phyloP scores from a whole-genome alignment of 2,113 vertebrate species.

The Urocynchramus pylzowi region DNA sequence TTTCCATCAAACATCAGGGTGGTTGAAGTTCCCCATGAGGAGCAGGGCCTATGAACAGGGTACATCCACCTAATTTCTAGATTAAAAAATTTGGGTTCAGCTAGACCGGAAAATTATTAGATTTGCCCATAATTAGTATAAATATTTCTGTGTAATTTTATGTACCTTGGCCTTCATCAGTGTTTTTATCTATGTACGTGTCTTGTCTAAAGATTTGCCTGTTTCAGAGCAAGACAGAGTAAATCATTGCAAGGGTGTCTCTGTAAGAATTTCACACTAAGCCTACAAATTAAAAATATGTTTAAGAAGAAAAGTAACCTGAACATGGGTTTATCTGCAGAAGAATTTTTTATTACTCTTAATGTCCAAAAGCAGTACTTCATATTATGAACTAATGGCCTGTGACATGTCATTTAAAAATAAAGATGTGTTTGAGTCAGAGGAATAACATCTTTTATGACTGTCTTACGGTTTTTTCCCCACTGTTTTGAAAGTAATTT shows the following conservation, averaged over 20 bases:
- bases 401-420: constrained; percentile 58
- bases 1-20: neutral
- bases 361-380: constrained; percentile 31
- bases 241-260: neutral
- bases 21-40: neutral
- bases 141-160: neutral
- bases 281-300: constrained; percentile 13
- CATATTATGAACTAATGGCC: constrained; percentile 53
- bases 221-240: neutral
- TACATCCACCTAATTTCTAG: neutral
- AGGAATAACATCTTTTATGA: constrained; percentile 40
- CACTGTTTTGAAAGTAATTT: constrained; percentile 41
- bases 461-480: neutral
- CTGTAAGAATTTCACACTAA: neutral
- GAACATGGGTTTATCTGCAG: neutral
- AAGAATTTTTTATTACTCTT: constrained; percentile 19
- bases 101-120: neutral
- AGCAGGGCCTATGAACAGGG: neutral
- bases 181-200: neutral
- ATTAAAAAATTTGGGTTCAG: neutral
- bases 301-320: constrained; percentile 23
- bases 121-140: neutral
- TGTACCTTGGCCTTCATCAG: neutral
- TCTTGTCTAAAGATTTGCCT: neutral
- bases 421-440: constrained; percentile 50